Evolutionary conservation across 2,797 vertebrate species (phyloP), one percentile per base, ranked within the genome.

Genomic region (Chloroceryle inda): DNA sequence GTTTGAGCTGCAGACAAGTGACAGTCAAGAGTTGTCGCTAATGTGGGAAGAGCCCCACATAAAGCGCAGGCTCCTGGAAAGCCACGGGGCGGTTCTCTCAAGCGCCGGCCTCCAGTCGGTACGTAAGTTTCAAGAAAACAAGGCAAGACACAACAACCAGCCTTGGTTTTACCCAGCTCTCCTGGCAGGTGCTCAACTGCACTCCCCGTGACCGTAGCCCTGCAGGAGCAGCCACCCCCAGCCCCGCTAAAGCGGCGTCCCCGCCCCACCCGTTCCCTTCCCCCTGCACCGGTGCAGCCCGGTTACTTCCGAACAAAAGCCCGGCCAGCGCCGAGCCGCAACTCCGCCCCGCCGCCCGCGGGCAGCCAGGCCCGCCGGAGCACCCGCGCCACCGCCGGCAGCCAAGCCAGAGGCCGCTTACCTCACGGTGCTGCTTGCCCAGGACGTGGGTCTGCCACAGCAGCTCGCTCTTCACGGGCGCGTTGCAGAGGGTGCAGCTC

Each of bases 371-470:
- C 3, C 52, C 19, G 2, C 5, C 35, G 5, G 6, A 4, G 26
- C 37, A 24, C 47, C 47, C 13, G 23, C 24, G 47, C 4, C 44
- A 18, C 44, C 44, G 4, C 33, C 29, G 27, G 31, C 42, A 8
- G 20, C 23, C 45, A 4, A 7, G 47, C 47, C 45, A 4, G 33
- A 44, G 9, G 24, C 55, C 62, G 23, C 94, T 89, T 68, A 96
- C 97, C 97, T 99, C 99, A 22, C 99, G 99, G 95, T 99, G 99
- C 77, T 98, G 98, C 95, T 99, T 99, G 19, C 99, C 99, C 74
- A 99, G 98, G 66, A 98, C 97, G 62, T 99, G 99, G 1, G 99
- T 98, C 78, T 99, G 98, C 99, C 99, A 99, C 93, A 99, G 97
- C 22, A 99, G 97, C 52, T 99, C 99, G 17, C 98, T 98, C 98